phyloP scores from a whole-genome alignment of 2,113 vertebrate species.

The Glaucidium brasilianum region DNA sequence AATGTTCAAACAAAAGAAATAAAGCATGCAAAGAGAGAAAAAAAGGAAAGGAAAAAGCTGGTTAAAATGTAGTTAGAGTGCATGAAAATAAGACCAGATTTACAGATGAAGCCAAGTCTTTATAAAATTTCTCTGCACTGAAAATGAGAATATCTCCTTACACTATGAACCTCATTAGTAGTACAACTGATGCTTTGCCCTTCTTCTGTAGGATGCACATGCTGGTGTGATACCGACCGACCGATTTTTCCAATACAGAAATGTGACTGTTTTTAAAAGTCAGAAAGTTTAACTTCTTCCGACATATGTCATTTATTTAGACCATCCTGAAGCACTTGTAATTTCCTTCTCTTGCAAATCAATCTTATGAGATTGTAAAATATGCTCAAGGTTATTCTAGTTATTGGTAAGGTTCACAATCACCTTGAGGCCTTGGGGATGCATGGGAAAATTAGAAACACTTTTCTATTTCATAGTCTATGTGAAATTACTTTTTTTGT shows the following conservation, averaged over 20 bases:
- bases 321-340: background rate
- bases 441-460: background rate
- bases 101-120: slow-evolving; percentile 22
- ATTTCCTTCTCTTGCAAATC: background rate
- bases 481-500: background rate
- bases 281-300: background rate
- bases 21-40: slow-evolving; percentile 73
- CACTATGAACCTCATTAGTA: background rate
- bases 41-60: slow-evolving; percentile 69
- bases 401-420: background rate
- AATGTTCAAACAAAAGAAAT: slow-evolving; percentile 69
- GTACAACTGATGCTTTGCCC: background rate
- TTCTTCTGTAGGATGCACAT: background rate
- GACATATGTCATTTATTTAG: background rate
- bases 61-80: slow-evolving; percentile 71
- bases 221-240: background rate
- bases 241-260: background rate
- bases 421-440: background rate
- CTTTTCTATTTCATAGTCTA: background rate
- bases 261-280: background rate
- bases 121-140: background rate
- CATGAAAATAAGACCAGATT: slow-evolving; percentile 45
- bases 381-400: background rate
- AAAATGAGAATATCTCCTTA: background rate
- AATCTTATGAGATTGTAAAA: background rate